Base-by-base conservation (phyloP, 1,140 invertebrate species). In the Zaprionus lachaisei region DNA sequence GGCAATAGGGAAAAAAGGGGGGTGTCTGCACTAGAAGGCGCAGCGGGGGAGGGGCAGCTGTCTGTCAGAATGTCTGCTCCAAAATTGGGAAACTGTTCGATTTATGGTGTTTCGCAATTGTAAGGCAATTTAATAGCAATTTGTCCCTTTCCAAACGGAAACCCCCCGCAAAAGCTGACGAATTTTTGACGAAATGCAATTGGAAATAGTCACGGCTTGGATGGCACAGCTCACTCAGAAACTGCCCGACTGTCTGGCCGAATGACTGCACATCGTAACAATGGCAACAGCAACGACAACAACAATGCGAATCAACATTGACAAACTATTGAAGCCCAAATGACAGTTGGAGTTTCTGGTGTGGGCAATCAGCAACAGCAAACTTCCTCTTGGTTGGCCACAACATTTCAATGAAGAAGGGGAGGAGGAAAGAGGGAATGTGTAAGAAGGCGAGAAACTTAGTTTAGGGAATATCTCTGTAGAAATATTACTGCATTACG, bases 51-150 rank as follows among this genome's bases (percentile, higher is more conserved):
- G 28, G 17, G 63, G 26, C 20, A 37, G 17, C 47, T 34, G 61
- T 51, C 26, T 64, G 34, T 51, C n/a, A 49, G 31, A 14, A 64
- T 60, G 41, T 65, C 54, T 58, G 72, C 12, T 62, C 60, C 55
- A 47, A 47, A 47, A 28, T 38, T 72, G 65, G 68, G 60, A 44
- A 49, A 72, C 49, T 63, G 41, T 73, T 80, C 84, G 84, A 87
- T 87, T 87, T 87, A 89, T 87, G 84, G 78, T 72, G 78, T 81
- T 87, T 67, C 58, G 84, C 84, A 89, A 87, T 87, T 89, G 84
- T 87, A 78, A 65, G 84, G 84, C 84, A 87, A 87, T 87, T 87
- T 87, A 89, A 87, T 87, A 87, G 74, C 84, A 89, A 89, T 87
- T 87, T 89, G 81, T 86, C 76, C 74, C 47, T 75, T 76, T 9